These are phyloP conservation scores for Hydrozoanthus gracilis DNA, from an alignment of 92 coral and sea anemone species.

Conservation along the genomic window DNA sequence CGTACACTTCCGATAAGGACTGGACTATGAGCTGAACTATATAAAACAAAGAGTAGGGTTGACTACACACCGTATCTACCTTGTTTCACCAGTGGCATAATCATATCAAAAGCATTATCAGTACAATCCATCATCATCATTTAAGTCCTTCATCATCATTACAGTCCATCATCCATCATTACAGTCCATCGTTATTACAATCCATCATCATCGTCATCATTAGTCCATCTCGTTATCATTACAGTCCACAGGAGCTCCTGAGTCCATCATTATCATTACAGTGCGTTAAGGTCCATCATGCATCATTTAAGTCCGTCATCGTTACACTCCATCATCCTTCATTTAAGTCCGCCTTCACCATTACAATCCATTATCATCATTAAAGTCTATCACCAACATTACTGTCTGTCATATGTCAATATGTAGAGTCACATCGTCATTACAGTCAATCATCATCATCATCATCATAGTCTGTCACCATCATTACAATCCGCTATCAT, in stretches of 20 bases:
- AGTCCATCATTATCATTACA: neutral
- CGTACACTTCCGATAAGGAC: slow-evolving; percentile 76
- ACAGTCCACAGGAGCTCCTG: no score
- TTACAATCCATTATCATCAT: neutral
- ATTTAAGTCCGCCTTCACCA: neutral
- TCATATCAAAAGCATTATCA: neutral
- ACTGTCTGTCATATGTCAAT: no score
- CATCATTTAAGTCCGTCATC: neutral
- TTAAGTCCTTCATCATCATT: neutral
- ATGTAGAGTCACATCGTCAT: neutral
- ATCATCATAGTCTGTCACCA: neutral
- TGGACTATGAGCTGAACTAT: slow-evolving; percentile 86
- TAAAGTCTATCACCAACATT: neutral
- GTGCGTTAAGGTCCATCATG: neutral
- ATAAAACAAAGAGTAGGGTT: neutral
- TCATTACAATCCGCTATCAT: no score
- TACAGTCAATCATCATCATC: neutral
- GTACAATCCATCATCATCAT: neutral
- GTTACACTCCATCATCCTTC: neutral
- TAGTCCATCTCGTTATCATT: neutral
- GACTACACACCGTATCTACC: no score
- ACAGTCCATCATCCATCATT: neutral
- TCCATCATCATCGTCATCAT: neutral
- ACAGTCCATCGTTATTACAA: neutral
- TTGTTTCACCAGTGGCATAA: no score